Percentiles rank a stretch among this genome's conserved stretches.
Conservation (phyloP, 2,113 vertebrate species). For the Caranx melampygus region DNA sequence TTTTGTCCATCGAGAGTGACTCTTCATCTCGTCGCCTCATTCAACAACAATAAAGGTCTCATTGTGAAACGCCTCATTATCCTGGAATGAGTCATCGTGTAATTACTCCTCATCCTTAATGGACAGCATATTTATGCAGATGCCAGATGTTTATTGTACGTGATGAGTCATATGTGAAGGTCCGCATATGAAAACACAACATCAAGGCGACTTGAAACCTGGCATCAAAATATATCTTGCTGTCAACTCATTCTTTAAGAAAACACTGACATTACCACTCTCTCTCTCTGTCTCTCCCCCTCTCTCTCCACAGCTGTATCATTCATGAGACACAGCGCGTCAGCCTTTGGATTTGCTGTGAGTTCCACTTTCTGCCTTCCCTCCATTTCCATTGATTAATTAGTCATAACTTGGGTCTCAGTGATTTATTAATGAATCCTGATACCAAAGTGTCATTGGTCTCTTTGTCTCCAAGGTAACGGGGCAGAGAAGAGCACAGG, state of each 20-base stretch:
- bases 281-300: constrained; percentile 22
- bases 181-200: background rate
- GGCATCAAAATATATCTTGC: background rate
- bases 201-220: background rate
- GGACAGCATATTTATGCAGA: background rate
- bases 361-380: constrained; percentile 81
- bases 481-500: constrained; percentile 43
- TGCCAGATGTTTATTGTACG: background rate
- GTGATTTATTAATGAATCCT: constrained; percentile 68
- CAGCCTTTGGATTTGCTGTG: constrained; percentile 99
- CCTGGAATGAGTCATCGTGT: background rate
- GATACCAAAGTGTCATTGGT: constrained; percentile 54
- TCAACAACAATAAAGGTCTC: no score
- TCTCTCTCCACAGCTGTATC: constrained; percentile 89
- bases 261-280: background rate
- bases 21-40: no score
- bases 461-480: constrained; percentile 77
- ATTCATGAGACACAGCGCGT: constrained; percentile 97
- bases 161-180: background rate
- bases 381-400: constrained; percentile 65
- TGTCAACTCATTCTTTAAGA: background rate
- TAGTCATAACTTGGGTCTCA: constrained; percentile 60
- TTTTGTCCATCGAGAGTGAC: background rate
- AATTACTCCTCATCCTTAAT: background rate
- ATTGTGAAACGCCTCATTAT: background rate